These are phyloP conservation scores for Danaus plexippus DNA, from an alignment of 1,140 invertebrate species.

Conservation along the genomic window DNA sequence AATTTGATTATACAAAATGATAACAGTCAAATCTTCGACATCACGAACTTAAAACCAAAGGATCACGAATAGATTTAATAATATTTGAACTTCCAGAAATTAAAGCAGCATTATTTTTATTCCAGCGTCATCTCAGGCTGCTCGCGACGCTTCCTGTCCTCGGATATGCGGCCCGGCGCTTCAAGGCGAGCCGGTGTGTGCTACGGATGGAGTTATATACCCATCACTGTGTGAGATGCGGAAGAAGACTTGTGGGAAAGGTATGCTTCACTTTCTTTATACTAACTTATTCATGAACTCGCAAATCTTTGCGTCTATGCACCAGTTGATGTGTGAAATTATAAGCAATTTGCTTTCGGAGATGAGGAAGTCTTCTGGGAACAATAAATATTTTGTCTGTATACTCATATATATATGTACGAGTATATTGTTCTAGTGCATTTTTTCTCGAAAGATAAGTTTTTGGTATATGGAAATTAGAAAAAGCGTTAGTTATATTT, in stretches of 20 bases:
- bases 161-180: conserved; percentile 82
- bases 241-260: conserved; percentile 92
- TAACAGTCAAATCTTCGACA: not conserved
- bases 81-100: not conserved
- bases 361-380: no score
- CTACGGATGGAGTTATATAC: conserved; percentile 89
- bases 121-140: conserved; percentile 51
- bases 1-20: no score
- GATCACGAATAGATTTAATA: not conserved
- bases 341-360: no score
- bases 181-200: conserved; percentile 88
- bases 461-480: no score
- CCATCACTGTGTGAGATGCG: conserved; percentile 92
- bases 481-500: no score
- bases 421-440: no score
- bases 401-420: no score
- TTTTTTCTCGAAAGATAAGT: no score
- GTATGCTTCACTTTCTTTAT: conserved; percentile 56
- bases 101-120: conserved; percentile 14
- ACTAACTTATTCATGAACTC: no score
- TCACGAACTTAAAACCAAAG: not conserved
- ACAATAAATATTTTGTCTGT: no score
- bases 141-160: conserved; percentile 79
- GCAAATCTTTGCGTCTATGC: no score
- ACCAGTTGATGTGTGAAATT: no score